Conservation (phyloP, 2,888 invertebrate genomes). For the Metellina segmentata region DNA sequence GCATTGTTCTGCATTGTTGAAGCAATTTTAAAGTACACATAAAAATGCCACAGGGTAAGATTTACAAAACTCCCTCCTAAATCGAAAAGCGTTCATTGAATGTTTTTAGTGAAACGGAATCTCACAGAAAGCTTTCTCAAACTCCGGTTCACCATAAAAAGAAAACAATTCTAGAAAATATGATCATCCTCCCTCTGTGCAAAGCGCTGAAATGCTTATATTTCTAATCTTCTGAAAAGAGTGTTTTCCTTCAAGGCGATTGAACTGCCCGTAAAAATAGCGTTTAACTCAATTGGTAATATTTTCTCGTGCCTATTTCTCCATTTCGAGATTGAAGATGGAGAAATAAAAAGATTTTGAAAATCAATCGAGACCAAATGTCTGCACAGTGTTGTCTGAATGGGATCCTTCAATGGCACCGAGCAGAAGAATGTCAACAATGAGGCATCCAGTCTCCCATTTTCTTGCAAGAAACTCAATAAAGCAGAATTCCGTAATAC, state of each 20-base stretch:
- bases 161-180: background rate
- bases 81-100: background rate
- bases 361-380: slow-evolving; percentile 37
- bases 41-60: no score
- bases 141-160: background rate
- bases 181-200: background rate
- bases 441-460: slow-evolving; percentile 17
- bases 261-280: background rate
- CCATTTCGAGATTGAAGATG: background rate
- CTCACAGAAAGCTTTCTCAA: background rate
- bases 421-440: slow-evolving; percentile 13
- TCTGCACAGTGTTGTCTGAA: slow-evolving; percentile 1
- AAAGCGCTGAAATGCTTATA: background rate
- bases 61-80: background rate
- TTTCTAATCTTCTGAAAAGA: slow-evolving; percentile 20
- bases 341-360: slow-evolving; percentile 3
- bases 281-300: slow-evolving; percentile 50
- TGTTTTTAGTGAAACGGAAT: background rate
- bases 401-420: slow-evolving; percentile 17
- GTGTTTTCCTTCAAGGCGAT: slow-evolving; percentile 17
- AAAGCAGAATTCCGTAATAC: slow-evolving; percentile 9
- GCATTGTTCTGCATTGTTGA: no score
- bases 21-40: no score
- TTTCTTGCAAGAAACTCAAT: slow-evolving; percentile 17
- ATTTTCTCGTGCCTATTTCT: slow-evolving; percentile 14